These are phyloP conservation scores for Enteromius unitaeniatus DNA, from an alignment of 2,797 vertebrate genomes.

Conservation along the genomic window DNA sequence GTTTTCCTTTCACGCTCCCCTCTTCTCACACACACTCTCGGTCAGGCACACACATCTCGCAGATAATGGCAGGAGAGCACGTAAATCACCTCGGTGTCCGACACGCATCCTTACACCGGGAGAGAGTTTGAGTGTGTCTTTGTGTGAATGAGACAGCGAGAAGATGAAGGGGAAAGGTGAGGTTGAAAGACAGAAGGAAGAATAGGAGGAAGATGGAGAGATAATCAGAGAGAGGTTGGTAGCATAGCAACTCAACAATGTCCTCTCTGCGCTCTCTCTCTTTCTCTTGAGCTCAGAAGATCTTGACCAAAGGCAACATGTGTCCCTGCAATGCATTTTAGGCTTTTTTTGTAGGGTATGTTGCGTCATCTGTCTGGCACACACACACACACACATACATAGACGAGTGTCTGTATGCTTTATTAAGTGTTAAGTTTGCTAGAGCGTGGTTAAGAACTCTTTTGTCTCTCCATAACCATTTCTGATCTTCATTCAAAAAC, in stretches of 20 bases:
- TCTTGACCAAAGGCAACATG: constrained; percentile 51
- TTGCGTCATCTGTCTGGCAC: constrained; percentile 40
- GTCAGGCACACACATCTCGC: constrained; percentile 44
- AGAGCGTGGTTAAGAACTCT: constrained; percentile 1
- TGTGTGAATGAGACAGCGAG: constrained; percentile 25
- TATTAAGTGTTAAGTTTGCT: constrained; percentile 55
- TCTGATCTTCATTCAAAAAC: constrained; percentile 13
- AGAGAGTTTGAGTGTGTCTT: constrained; percentile 31
- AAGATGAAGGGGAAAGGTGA: constrained; percentile 40
- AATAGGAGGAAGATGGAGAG: constrained; percentile 10
- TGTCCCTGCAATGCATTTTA: constrained; percentile 37
- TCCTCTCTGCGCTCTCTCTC: neutral
- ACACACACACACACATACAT: constrained; percentile 28
- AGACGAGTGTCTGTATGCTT: constrained; percentile 16
- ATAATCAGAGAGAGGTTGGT: constrained; percentile 45
- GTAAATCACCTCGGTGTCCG: constrained; percentile 64
- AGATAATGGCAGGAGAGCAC: constrained; percentile 67
- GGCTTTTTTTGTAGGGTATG: constrained; percentile 18
- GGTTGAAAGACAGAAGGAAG: constrained; percentile 40
- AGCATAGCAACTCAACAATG: constrained; percentile 60
- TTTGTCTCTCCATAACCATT: neutral
- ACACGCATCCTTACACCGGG: constrained; percentile 54
- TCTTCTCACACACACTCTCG: constrained; percentile 36
- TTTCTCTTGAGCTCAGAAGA: constrained; percentile 12
- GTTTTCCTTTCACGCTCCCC: constrained; percentile 54